Base-by-base conservation (phyloP, 2,888 invertebrate species). In the Volucella zonaria region DNA sequence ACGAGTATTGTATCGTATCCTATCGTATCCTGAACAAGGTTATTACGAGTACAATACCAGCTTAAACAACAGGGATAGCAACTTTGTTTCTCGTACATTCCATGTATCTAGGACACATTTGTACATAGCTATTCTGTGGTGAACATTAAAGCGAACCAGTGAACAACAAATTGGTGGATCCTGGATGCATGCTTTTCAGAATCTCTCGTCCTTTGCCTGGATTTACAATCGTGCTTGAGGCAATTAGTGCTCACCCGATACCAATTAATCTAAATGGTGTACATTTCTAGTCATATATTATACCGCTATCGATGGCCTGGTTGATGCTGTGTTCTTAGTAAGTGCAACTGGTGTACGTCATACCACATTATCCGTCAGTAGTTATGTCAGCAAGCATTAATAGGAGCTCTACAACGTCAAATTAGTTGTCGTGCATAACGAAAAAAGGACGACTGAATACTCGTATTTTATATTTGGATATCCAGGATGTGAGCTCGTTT, bases 241-340 rank as follows among this genome's bases (percentile, higher is more conserved):
- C 78, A 78, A 73, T 79, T 79, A 73, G 51, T 58, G 59, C 51
- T 79, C 58, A 59, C 58, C 31, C 78, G 42, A 58, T 66, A 66
- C 71, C 71, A 79, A 79, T 71, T 79, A 71, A 79, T 79, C 71
- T 71, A 6, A 71, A 66, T 71, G 43, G 51, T 58, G 43, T 71
- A 45, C 8, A 45, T 64, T 66, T 79, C 58, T 59, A 64, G 58
- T 59, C 45, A 11, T 31, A 6, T 10, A 47, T 23, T 47, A 11
- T 47, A 38, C 54, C 45, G 18, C 11, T 1, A 47, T 61, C n/a
- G 54, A 9, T 12, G 15, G 23, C 3, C 14, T 14, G 11, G n/a
- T 8, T 6, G 15, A 3, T 40, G 54, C 14, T 6, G 18, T 3
- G 18, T 3, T 23, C 18, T 23, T 23, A 73, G 9, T 10, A 52